Conservation (phyloP, 2,888 invertebrate genomes). For the Rhagonycha fulva region DNA sequence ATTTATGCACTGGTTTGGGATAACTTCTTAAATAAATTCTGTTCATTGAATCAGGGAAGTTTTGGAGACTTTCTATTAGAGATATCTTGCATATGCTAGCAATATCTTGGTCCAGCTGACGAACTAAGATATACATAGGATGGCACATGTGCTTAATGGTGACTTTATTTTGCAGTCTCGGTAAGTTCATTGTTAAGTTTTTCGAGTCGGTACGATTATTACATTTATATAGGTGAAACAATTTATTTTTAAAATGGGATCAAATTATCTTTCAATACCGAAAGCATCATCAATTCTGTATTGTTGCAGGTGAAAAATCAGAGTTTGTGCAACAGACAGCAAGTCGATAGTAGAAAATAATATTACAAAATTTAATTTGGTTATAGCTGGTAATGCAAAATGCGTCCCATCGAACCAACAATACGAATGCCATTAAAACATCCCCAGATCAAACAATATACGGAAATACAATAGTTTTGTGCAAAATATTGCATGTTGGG, state of each 20-base stretch:
- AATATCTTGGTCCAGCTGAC: conserved; percentile 42
- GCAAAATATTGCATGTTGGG: not conserved
- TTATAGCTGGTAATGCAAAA: not conserved
- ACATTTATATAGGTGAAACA: conserved; percentile 2
- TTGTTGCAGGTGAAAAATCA: not conserved
- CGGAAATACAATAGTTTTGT: not conserved
- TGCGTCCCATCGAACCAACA: not conserved
- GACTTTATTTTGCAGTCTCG: conserved; percentile 26
- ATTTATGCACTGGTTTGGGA: not conserved
- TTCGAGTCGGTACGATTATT: conserved; percentile 38
- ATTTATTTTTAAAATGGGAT: conserved; percentile 6
- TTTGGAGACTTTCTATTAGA: conserved; percentile 34
- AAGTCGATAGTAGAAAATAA: not conserved
- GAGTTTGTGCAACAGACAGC: not conserved
- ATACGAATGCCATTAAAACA: not conserved
- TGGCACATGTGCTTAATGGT: conserved; percentile 41
- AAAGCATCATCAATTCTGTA: not conserved
- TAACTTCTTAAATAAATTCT: conserved; percentile 20
- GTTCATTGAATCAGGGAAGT: conserved; percentile 22
- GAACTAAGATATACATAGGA: conserved; percentile 37
- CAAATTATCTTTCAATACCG: not conserved
- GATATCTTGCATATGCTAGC: conserved; percentile 43
- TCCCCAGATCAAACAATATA: not conserved
- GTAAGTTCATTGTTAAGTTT: conserved; percentile 43
- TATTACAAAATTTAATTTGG: not conserved